These are phyloP conservation scores for Cyprinodon variegatus DNA, from an alignment of 2,113 vertebrate genomes.

Conservation along the genomic window DNA sequence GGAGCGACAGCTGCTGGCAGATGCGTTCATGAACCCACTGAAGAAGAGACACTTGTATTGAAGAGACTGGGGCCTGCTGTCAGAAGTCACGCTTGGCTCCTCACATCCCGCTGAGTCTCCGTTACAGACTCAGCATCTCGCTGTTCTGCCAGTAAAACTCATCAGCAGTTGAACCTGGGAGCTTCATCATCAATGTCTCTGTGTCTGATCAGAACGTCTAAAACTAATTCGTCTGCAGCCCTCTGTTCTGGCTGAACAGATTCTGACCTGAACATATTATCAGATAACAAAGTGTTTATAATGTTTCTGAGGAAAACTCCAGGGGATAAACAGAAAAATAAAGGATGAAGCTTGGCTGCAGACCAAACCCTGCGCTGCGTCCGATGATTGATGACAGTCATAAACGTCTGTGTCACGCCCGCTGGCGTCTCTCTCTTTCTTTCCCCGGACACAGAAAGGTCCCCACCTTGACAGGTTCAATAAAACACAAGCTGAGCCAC, in stretches of 20 bases:
- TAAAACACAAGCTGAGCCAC: conserved; percentile 47
- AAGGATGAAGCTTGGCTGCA: not conserved
- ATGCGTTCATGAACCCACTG: not conserved
- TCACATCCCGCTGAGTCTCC: not conserved
- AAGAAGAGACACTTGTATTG: not conserved
- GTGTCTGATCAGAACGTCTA: not conserved
- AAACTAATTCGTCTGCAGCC: not conserved
- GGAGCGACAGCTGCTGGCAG: not conserved
- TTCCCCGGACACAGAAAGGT: conserved; percentile 45
- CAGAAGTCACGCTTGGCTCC: not conserved
- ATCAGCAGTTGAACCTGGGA: not conserved
- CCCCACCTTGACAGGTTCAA: conserved; percentile 44
- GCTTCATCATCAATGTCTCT: not conserved
- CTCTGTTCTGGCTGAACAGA: not conserved
- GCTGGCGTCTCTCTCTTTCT: conserved; percentile 31
- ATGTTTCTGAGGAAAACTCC: not conserved
- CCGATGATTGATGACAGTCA: conserved; percentile 35
- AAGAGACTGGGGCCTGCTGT: not conserved
- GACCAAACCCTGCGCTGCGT: not conserved
- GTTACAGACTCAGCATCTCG: not conserved
- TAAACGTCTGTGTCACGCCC: conserved; percentile 30
- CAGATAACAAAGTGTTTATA: not conserved
- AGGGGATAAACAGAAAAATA: not conserved
- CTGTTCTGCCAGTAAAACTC: not conserved
- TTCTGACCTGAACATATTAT: not conserved